Percentiles rank a stretch among this genome's conserved stretches.
Evolutionary conservation across 2,113 vertebrate species (phyloP).

Genomic region (Austrofundulus limnaeus): DNA sequence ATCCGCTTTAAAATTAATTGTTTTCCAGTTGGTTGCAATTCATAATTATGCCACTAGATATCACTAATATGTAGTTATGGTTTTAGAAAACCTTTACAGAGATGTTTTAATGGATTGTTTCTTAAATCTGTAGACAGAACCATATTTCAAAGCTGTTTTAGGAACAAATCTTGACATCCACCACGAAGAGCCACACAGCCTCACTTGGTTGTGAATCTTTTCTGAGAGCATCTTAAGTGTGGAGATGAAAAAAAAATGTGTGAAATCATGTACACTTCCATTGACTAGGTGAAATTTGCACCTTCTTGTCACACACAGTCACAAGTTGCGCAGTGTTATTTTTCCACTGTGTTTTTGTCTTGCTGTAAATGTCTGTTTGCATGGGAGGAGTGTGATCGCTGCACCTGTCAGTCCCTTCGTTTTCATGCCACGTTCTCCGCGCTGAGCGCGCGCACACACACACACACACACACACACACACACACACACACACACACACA

Average conservation of each 20-base stretch:
- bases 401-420: conserved; percentile 57
- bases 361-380: conserved; percentile 45
- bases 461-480: conserved; percentile 27
- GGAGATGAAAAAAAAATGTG: conserved; percentile 26
- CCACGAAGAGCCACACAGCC: conserved; percentile 11
- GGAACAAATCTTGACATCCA: conserved; percentile 31
- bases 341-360: conserved; percentile 38
- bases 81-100: not conserved
- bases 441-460: conserved; percentile 5
- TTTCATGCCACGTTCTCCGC: conserved; percentile 34
- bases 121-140: not conserved
- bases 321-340: conserved; percentile 25
- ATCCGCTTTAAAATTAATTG: not conserved
- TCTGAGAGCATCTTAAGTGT: conserved; percentile 21
- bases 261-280: conserved; percentile 44
- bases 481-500: conserved; percentile 37
- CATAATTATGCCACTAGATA: not conserved
- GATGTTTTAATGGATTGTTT: not conserved
- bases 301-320: conserved; percentile 23
- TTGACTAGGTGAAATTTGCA: conserved; percentile 31
- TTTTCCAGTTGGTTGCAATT: not conserved
- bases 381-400: conserved; percentile 37
- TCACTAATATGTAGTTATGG: not conserved
- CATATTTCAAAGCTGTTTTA: not conserved
- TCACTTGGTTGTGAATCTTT: conserved; percentile 4